phyloP scores from a whole-genome alignment of 2,113 vertebrate genomes.

The Ptyas mucosa region DNA sequence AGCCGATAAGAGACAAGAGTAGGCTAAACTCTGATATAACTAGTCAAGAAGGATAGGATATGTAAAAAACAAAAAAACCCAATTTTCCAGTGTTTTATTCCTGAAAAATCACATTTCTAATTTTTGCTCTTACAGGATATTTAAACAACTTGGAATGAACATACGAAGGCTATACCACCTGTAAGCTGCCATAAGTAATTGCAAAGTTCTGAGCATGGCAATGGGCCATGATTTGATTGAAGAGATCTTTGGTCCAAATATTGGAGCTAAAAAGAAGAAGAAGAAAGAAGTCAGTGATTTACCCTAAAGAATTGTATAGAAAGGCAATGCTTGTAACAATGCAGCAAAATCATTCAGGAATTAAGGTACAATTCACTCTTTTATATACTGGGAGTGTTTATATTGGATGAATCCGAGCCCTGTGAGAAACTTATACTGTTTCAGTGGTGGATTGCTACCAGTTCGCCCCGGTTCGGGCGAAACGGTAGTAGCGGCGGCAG shows the following conservation, averaged over 20 bases:
- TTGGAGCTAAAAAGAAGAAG: constrained; percentile 59
- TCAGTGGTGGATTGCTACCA: too few species aligned
- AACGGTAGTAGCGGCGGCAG: too few species aligned
- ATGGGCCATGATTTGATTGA: constrained; percentile 64
- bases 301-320: neutral
- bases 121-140: neutral
- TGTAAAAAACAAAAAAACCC: neutral
- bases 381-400: neutral
- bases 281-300: neutral
- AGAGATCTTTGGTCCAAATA: constrained; percentile 64
- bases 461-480: too few species aligned
- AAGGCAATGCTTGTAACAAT: neutral
- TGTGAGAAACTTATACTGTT: neutral
- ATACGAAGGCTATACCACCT: constrained; percentile 62
- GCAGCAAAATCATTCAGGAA: neutral
- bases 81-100: neutral
- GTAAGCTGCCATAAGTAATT: constrained; percentile 63
- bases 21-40: neutral
- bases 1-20: neutral
- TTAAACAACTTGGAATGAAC: neutral
- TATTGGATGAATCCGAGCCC: neutral
- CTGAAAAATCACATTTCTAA: neutral
- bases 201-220: constrained; percentile 55
- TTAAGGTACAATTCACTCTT: neutral
- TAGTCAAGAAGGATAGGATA: neutral